These are phyloP conservation scores for Piezodorus guildinii DNA, from an alignment of 1,140 invertebrate species.

Conservation along the genomic window DNA sequence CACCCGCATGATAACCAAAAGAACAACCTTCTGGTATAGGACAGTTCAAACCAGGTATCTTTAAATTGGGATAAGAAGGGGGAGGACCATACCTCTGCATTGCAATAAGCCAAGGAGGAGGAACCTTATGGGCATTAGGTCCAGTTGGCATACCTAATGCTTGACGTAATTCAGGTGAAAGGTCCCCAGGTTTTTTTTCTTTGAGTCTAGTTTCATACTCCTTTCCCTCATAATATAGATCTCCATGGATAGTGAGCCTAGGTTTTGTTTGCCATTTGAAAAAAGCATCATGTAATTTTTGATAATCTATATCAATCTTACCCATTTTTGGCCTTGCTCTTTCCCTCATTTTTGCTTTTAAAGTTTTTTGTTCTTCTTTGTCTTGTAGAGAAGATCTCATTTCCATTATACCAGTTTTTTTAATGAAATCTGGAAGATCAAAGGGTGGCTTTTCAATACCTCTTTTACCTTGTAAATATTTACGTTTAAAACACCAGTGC, in stretches of 20 bases:
- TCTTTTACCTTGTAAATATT: conserved; percentile 90
- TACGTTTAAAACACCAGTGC: conserved; percentile 99
- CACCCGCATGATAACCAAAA: conserved; percentile 97
- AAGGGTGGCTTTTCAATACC: conserved; percentile 99
- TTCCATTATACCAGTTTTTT: conserved; percentile 98
- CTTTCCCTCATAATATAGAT: conserved; percentile 99
- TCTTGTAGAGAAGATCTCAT: conserved; percentile 98
- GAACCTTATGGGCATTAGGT: conserved; percentile 73
- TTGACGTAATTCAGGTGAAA: conserved; percentile 89
- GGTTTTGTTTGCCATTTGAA: conserved; percentile 99
- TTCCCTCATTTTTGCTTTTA: conserved; percentile 98
- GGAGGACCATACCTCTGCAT: conserved; percentile 99
- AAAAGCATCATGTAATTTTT: conserved; percentile 98
- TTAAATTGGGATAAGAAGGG: conserved; percentile 96
- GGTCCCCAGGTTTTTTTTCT: conserved; percentile 35
- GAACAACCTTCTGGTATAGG: conserved; percentile 92
- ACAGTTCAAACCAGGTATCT: conserved; percentile 86
- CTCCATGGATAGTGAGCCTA: conserved; percentile 84
- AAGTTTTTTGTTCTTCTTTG: conserved; percentile 90
- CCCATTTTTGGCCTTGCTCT: conserved; percentile 93
- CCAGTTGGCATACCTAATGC: conserved; percentile 98
- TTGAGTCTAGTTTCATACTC: conserved; percentile 96
- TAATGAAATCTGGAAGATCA: conserved; percentile 96
- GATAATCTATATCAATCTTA: conserved; percentile 99
- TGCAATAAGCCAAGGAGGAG: conserved; percentile 98